Percentiles rank a stretch among this genome's conserved stretches.
These are phyloP conservation scores for Halichoerus grypus DNA, from an alignment of 2,113 vertebrate genomes.

Conservation along the genomic window DNA sequence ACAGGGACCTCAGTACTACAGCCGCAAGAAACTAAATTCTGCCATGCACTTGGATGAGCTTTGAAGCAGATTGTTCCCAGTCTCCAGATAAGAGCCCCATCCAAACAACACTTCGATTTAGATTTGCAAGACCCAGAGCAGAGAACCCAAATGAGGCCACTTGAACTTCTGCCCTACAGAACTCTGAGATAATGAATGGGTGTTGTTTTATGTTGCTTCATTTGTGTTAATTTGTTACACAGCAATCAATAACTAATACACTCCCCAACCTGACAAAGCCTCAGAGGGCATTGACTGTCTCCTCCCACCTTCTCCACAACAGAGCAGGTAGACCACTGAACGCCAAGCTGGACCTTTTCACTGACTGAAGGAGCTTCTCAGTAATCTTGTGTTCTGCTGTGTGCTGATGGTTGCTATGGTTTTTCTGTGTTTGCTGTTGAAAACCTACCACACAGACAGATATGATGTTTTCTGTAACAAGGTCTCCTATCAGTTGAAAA, in stretches of 20 bases:
- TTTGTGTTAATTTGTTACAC: neutral
- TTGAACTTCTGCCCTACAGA: neutral
- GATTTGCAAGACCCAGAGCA: neutral
- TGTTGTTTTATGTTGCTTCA: neutral
- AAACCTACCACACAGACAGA: neutral
- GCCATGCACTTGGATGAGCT: neutral
- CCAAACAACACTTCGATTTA: neutral
- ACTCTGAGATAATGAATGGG: neutral
- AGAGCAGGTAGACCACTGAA: neutral
- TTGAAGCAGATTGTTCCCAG: neutral
- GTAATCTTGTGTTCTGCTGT: neutral
- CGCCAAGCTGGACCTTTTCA: neutral
- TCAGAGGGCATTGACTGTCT: neutral
- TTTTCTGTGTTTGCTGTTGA: constrained; percentile 9
- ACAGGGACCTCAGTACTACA: neutral
- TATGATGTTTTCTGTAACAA: neutral
- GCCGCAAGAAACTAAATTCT: neutral
- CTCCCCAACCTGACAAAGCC: neutral
- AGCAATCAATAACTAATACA: neutral
- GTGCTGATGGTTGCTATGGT: neutral
- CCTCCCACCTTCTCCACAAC: rapidly evolving
- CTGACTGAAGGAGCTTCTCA: neutral
- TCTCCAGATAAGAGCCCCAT: neutral
- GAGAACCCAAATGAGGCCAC: neutral
- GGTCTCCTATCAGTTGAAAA: constrained; percentile 34